Conservation (phyloP, 2,888 invertebrate genomes). For the Dione juno region DNA sequence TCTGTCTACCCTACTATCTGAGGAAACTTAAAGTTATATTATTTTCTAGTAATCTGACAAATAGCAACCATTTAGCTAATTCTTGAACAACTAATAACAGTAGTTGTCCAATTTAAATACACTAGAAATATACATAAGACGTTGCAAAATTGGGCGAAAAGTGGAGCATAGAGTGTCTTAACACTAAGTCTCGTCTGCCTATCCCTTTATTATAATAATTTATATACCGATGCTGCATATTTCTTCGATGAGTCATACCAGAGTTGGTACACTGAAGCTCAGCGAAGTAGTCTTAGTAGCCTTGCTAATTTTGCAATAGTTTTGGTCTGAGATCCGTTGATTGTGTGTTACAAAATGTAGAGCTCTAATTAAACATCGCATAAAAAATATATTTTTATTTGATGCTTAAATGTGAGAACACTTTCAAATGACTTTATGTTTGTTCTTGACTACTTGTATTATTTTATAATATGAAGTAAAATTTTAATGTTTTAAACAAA, state of each 20-base stretch:
- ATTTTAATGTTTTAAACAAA: too few relatives aligned
- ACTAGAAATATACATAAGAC: conserved; percentile 34
- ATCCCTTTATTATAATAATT: background rate
- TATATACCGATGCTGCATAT: background rate
- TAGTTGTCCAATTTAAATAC: conserved; percentile 48
- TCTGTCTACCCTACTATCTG: too few relatives aligned
- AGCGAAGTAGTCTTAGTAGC: background rate
- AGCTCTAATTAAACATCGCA: conserved; percentile 8
- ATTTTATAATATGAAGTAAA: background rate
- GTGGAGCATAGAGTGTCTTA: background rate
- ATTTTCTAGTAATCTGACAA: background rate
- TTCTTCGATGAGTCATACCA: background rate
- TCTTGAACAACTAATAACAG: conserved; percentile 31
- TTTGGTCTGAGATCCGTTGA: background rate
- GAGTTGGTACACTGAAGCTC: conserved; percentile 6
- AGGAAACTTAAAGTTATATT: too few relatives aligned
- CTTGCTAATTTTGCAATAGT: conserved; percentile 5
- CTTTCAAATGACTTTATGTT: background rate
- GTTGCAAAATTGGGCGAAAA: background rate
- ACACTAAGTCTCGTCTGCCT: background rate
- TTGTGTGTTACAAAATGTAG: conserved; percentile 11
- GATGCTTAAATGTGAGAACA: background rate
- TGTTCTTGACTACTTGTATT: background rate
- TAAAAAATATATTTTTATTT: background rate
- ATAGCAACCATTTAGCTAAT: background rate